Conservation (phyloP, 2,113 vertebrate genomes). For the Hippoglossus stenolepis region DNA sequence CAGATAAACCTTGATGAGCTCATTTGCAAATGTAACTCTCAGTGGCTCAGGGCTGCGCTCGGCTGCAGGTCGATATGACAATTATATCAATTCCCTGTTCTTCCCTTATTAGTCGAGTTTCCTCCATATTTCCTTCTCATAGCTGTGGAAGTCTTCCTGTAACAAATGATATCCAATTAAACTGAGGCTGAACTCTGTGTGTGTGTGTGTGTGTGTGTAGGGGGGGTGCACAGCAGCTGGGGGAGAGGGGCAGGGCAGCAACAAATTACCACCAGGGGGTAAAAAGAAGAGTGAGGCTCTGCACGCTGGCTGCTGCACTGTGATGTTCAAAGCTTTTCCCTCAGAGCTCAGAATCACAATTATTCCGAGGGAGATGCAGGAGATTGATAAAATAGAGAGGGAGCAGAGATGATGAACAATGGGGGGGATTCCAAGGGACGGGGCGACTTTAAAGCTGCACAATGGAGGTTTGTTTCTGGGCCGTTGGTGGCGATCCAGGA, state of each 20-base stretch:
- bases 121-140: constrained; percentile 40
- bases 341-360: constrained; percentile 24
- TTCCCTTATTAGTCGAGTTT: constrained; percentile 52
- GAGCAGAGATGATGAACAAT: constrained; percentile 22
- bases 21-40: constrained; percentile 26
- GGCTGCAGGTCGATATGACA: constrained; percentile 29
- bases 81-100: constrained; percentile 31
- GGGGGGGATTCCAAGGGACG: constrained; percentile 6
- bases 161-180: constrained; percentile 69
- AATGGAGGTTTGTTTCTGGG: constrained; percentile 13
- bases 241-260: too few relatives aligned
- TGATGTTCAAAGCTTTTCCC: constrained; percentile 8
- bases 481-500: constrained; percentile 25
- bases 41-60: constrained; percentile 6
- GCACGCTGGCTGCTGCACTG: constrained; percentile 8
- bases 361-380: constrained; percentile 13
- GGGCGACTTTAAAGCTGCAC: constrained; percentile 4
- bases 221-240: not conserved
- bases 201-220: not conserved
- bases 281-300: not conserved
- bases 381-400: constrained; percentile 7
- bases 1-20: constrained; percentile 30
- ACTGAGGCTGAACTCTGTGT: constrained; percentile 39
- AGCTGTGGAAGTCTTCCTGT: constrained; percentile 22
- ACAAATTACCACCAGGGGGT: constrained; percentile 6